These are phyloP conservation scores for Charadrius vociferus DNA, from an alignment of 2,113 vertebrate genomes.

Conservation along the genomic window DNA sequence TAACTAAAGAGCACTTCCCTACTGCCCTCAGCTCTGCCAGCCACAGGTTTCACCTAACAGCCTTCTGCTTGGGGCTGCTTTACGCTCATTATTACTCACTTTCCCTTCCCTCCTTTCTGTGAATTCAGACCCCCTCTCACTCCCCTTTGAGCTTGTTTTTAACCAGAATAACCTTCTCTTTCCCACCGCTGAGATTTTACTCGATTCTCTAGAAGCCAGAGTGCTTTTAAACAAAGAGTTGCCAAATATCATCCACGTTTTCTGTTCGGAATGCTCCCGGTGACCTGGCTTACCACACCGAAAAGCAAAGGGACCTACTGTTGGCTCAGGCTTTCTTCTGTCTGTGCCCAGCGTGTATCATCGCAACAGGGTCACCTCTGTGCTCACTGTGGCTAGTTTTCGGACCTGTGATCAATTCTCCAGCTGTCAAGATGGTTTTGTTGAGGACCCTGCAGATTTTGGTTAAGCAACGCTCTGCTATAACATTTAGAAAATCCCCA, in stretches of 20 bases:
- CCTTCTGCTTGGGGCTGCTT: neutral
- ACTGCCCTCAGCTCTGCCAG: neutral
- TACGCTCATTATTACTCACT: neutral
- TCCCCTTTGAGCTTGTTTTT: neutral
- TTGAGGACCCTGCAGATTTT: neutral
- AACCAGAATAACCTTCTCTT: neutral
- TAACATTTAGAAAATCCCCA: neutral
- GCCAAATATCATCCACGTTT: neutral
- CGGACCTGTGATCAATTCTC: neutral
- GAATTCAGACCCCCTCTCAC: neutral
- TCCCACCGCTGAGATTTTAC: neutral
- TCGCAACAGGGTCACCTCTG: neutral
- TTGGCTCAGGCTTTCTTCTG: neutral
- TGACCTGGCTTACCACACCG: neutral
- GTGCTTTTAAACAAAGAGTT: neutral
- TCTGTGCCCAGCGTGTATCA: rapidly evolving
- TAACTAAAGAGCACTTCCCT: neutral
- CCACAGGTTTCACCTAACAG: neutral
- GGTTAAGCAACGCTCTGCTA: neutral
- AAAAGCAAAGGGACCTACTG: neutral
- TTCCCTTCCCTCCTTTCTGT: neutral
- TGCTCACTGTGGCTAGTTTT: neutral
- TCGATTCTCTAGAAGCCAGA: neutral
- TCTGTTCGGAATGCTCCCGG: neutral
- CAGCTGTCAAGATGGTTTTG: neutral